phyloP scores from a whole-genome alignment of 2,888 invertebrate genomes.

The Platycnemis pennipes region DNA sequence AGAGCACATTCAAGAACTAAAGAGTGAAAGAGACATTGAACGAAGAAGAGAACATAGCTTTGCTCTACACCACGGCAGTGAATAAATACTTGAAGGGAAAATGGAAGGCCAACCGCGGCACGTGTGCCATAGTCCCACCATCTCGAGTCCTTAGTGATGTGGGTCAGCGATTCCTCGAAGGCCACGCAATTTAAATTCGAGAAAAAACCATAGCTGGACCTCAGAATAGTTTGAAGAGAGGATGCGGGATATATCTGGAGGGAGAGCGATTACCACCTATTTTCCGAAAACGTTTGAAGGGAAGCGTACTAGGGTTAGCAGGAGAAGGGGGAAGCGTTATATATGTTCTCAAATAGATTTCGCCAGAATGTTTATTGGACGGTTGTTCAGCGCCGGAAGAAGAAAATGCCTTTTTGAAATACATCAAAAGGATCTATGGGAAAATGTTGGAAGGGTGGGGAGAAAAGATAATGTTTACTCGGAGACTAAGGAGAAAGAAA shows the following conservation, averaged over 20 bases:
- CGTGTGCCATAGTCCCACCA: no score
- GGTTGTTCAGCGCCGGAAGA: not conserved
- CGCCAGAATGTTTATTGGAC: not conserved
- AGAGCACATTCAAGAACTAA: no score
- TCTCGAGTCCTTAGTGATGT: no score
- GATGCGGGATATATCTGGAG: not conserved
- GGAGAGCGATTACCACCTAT: not conserved
- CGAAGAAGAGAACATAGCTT: no score
- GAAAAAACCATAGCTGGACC: not conserved
- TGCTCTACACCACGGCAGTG: no score
- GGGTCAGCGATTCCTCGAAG: not conserved
- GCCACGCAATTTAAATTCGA: not conserved
- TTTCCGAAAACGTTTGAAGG: not conserved
- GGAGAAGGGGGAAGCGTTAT: not conserved
- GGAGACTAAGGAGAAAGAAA: not conserved
- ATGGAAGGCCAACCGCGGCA: no score
- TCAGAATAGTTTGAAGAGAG: not conserved
- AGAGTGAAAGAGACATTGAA: no score
- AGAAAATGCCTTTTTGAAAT: not conserved
- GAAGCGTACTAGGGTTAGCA: not conserved
- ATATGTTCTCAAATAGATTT: not conserved
- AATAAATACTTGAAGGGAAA: no score
- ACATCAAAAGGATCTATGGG: not conserved
- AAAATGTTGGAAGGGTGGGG: not conserved
- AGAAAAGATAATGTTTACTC: not conserved